Conservation (phyloP, 2,113 vertebrate genomes). For the Dipodomys merriami region DNA sequence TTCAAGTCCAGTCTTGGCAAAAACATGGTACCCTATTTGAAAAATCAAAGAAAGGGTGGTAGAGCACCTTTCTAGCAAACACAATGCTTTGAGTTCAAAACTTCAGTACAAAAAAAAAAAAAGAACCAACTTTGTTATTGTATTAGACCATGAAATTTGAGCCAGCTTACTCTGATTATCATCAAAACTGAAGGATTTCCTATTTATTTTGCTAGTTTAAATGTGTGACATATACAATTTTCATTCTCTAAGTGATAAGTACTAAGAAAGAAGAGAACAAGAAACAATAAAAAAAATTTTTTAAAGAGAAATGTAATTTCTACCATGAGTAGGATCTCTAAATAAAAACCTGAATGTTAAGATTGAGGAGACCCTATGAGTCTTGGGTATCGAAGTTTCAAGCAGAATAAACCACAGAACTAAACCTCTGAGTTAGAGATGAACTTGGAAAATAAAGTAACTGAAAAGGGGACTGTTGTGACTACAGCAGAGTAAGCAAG, state of each 20-base stretch:
- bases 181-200: neutral
- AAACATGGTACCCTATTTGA: too few relatives aligned
- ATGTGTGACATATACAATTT: conserved; percentile 27
- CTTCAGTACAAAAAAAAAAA: neutral
- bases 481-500: neutral
- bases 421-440: neutral
- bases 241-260: neutral
- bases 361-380: neutral
- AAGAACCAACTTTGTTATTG: neutral
- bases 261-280: neutral
- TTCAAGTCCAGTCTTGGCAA: too few relatives aligned
- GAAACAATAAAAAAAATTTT: neutral
- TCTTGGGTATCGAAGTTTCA: neutral
- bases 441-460: neutral
- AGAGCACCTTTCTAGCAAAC: too few relatives aligned
- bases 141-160: conserved; percentile 3
- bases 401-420: neutral
- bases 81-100: too few relatives aligned
- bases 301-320: neutral
- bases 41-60: too few relatives aligned
- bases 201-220: conserved; percentile 3
- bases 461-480: neutral
- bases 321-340: neutral
- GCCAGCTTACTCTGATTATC: neutral
- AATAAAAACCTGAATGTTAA: conserved; percentile 11